Conservation (phyloP, 2,797 vertebrate species). For the Tragopan temminckii region DNA sequence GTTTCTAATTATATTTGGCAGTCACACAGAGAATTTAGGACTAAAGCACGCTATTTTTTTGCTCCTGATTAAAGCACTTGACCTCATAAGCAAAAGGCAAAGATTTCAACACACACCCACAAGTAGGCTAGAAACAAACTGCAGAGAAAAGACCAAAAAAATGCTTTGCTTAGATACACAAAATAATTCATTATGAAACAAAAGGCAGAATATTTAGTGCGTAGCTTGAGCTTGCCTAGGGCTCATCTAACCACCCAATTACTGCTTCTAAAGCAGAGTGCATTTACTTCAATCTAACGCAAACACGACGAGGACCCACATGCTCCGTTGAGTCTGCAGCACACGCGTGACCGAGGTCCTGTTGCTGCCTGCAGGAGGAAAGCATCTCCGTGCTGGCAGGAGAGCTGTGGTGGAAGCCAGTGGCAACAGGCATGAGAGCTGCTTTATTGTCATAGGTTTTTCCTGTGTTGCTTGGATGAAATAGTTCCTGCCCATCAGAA, state of each 20-base stretch:
- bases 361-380: neutral
- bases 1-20: slow-evolving; percentile 77
- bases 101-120: slow-evolving; percentile 56
- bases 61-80: slow-evolving; percentile 71
- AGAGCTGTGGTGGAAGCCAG: accelerated
- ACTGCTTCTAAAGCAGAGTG: neutral
- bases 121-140: slow-evolving; percentile 38
- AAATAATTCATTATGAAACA: slow-evolving; percentile 63
- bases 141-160: slow-evolving; percentile 13
- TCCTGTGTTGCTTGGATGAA: neutral
- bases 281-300: neutral
- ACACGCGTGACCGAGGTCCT: accelerated
- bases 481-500: neutral
- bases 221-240: neutral
- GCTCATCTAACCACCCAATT: slow-evolving; percentile 29
- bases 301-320: accelerated
- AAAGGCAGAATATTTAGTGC: slow-evolving; percentile 50
- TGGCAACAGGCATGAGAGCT: accelerated
- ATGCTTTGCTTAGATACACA: slow-evolving; percentile 50
- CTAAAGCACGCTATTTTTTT: slow-evolving; percentile 54
- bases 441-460: accelerated
- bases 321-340: neutral
- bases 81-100: slow-evolving; percentile 68
- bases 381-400: neutral
- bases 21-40: slow-evolving; percentile 58